Evolutionary conservation across 2,888 invertebrate species (phyloP).

Genomic region (Nebria salina): DNA sequence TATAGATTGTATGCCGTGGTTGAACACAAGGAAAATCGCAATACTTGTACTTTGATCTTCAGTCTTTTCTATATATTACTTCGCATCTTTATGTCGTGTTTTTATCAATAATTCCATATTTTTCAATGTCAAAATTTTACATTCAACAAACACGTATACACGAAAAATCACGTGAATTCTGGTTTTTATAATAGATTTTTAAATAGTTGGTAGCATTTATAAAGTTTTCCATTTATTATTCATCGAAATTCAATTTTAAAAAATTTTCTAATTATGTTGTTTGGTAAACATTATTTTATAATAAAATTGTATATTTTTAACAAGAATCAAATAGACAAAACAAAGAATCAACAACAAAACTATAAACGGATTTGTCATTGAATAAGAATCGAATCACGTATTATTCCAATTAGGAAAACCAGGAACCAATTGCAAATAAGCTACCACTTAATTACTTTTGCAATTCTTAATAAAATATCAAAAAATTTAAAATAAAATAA

Average conservation of each 20-base stretch:
- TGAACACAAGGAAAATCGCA: not conserved
- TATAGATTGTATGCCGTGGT: slow-evolving; percentile 3
- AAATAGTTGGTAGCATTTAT: too few relatives aligned
- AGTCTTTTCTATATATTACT: not conserved
- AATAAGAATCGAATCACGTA: not conserved
- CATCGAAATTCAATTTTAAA: too few relatives aligned
- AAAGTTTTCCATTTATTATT: too few relatives aligned
- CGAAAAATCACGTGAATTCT: too few relatives aligned
- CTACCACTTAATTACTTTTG: not conserved
- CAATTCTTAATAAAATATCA: not conserved
- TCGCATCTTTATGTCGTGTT: not conserved
- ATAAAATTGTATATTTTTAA: too few relatives aligned
- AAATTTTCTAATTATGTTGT: too few relatives aligned
- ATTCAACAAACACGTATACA: too few relatives aligned
- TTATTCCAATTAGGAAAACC: not conserved
- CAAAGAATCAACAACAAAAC: too few relatives aligned
- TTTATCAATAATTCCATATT: not conserved
- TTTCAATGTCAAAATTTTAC: too few relatives aligned
- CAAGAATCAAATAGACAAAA: too few relatives aligned
- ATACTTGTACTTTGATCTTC: not conserved
- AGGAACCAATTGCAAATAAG: not conserved
- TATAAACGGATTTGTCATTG: not conserved
- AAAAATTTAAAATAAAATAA: not conserved
- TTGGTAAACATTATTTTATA: too few relatives aligned
- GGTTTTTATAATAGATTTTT: too few relatives aligned